Base-by-base conservation (phyloP, 2,888 invertebrate genomes). In the Gonocerus acuteangulatus region DNA sequence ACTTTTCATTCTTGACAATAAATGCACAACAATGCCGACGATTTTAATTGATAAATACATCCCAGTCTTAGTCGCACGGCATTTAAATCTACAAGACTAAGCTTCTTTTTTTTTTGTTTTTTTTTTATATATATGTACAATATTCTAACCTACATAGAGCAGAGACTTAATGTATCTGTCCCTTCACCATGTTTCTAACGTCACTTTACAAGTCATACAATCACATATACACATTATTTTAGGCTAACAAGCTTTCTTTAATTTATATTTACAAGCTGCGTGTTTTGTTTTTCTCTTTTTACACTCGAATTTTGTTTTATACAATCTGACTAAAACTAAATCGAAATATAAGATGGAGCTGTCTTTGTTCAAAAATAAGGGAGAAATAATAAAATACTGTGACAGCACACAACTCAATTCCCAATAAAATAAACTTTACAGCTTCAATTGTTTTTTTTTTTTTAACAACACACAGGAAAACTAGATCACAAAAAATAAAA, bases 191-290 rank as follows among this genome's bases (percentile, higher is more conserved):
- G 48, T 49, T 23, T 44, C 39, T 39, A 39, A n/a, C 42, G n/a
- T 60, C 60, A 60, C 51, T 60, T 60, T 60, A 60, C 58, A 58
- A 48, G 58, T 58, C 48, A 58, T 22, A 54, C 57, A 47, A 27
- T 57, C 57, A 57, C 45, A 57, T 57, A 47, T 57, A 57, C 57
- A 57, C 57, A 57, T 47, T 27, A 57, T 32, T 57, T 57, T 57
- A 57, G 57, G 57, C 47, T 57, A 45, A 47, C 18, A 57, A 57
- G 57, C 57, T 57, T 47, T 49, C 39, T 47, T 39, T 39, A n/a
- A 11, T 57, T 57, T 45, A 57, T 57, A 57, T 57, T 47, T 57
- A 57, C 57, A 57, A 19, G 57, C 57, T 47, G 57, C 34, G 44
- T 57, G 47, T 57, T 57, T 45, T 34, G 36, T 19, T 13, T 3